Base-by-base conservation (phyloP, 2,797 vertebrate genomes). In the Channa striata region DNA sequence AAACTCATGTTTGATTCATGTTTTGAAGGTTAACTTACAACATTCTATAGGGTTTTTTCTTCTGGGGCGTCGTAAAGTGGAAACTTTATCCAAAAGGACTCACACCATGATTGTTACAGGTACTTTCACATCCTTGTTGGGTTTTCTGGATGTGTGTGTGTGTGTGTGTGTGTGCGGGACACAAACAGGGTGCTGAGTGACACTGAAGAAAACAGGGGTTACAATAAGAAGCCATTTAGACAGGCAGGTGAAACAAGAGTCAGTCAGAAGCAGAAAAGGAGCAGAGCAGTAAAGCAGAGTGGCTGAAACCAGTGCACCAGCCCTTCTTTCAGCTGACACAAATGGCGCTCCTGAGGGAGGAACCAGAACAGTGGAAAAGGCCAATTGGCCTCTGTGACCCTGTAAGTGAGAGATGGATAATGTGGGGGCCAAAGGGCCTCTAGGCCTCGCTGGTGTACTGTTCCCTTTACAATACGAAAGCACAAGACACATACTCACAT, bases 351-450 rank as follows among this genome's bases (percentile, higher is more conserved):
- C 80, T 48, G 59, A 57, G 77, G 80, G 83, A 84, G 67, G 80
- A 62, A 77, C 68, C 69, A 21, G 37, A 67, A 50, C 40, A 23
- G 48, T 66, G 73, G 50, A 84, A 60, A 37, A 23, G 64, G 43
- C 80, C 70, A 74, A 65, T 79, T 78, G 67, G 64, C 68, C 58
- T 58, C 69, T 1, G 11, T 60, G 69, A 83, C 80, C 83, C 74
- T 68, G 63, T 67, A 79, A 81, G 72, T 75, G 68, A 79, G 77
- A 82, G 68, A 84, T 81, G 75, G 81, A 81, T 82, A 70, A 82
- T 49, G 50, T 49, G 61, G 59, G 54, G 69, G 68, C 39, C 44
- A 68, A 76, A 78, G 68, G 81, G 72, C 67, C 63, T 48, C 48
- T 23, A 46, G 74, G 68, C 8, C 49, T n/a, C 16, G 40, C 42